Percentiles rank a stretch among this genome's conserved stretches.
These are phyloP conservation scores for Harlomillsia oculata DNA, from an alignment of 1,140 invertebrate genomes.

Conservation along the genomic window DNA sequence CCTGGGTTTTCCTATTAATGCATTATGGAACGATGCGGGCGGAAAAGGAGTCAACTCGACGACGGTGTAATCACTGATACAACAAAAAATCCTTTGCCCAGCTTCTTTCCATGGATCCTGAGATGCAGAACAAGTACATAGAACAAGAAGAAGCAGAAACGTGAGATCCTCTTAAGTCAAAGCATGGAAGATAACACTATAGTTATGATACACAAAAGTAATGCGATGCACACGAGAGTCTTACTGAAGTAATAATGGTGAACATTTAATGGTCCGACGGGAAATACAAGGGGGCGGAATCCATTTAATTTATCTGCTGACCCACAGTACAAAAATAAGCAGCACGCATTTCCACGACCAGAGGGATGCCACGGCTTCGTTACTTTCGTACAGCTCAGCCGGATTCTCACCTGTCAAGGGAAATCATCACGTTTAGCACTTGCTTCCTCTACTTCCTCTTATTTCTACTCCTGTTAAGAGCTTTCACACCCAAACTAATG, in stretches of 20 bases:
- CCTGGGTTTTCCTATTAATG: no score
- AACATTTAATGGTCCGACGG: conserved; percentile 29
- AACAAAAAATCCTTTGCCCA: no score
- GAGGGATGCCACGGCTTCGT: conserved; percentile 26
- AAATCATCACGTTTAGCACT: conserved; percentile 14
- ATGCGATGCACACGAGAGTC: conserved; percentile 7
- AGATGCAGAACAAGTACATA: not conserved
- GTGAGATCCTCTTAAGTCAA: no score
- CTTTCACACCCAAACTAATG: not conserved
- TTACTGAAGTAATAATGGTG: conserved; percentile 21
- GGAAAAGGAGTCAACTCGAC: no score
- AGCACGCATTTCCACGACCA: conserved; percentile 28
- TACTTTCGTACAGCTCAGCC: conserved; percentile 51
- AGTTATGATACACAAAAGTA: no score
- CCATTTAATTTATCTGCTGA: conserved; percentile 30
- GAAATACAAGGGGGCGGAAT: conserved; percentile 18
- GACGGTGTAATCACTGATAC: no score
- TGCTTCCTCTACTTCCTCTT: not conserved
- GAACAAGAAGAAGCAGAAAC: not conserved
- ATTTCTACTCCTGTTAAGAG: not conserved
- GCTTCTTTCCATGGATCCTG: conserved; percentile 5
- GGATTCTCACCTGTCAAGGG: conserved; percentile 52
- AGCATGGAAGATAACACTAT: no score
- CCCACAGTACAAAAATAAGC: conserved; percentile 33
- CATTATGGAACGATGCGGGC: no score